Base-by-base conservation (phyloP, 2,888 invertebrate species). In the Hyposoter dolosus region DNA sequence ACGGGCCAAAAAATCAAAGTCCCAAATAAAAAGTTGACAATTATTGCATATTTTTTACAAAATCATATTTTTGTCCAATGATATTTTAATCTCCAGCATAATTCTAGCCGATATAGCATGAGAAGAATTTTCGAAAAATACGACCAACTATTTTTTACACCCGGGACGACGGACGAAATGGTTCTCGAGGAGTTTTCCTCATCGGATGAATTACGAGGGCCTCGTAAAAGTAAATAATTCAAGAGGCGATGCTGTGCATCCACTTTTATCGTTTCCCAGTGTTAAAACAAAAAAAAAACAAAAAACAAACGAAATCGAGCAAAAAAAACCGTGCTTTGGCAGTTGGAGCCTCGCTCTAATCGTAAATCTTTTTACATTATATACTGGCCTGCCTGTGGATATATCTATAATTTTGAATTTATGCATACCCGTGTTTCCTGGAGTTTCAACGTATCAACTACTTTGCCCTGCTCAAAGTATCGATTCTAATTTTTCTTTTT, bases 151-250 rank as follows among this genome's bases (percentile, higher is more conserved):
- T 28, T 23, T 43, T 56, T 69, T 56, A 53, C 40, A 50, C 7
- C 23, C 68, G n/a, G 50, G 45, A 23, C 6, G 77, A 53, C 63
- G 19, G 40, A 28, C 71, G 23, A 35, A 43, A 72, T 47, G 6
- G 40, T 74, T 40, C 74, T 19, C 47, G 53, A 66, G 63, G 23
- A 74, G 53, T 72, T 56, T 74, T 79, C 47, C 23, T 66, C 71
- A 23, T 71, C 43, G 60, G 17, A 69, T 77, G 77, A 77, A 76
- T 69, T 82, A 83, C 50, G 71, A 77, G 71, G 35, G 9, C 43
- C 71, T 77, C 77, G 71, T 71, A 82, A 77, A 76, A 68, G 77
- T 53, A 23, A 50, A 79, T 79, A 60, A 79, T 71, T 79, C 19
- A 60, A 63, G 43, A 45, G 71, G 69, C 35, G 6, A 28, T 53